These are phyloP conservation scores for Heliconius cydno DNA, from an alignment of 2,888 invertebrate species.

Conservation along the genomic window DNA sequence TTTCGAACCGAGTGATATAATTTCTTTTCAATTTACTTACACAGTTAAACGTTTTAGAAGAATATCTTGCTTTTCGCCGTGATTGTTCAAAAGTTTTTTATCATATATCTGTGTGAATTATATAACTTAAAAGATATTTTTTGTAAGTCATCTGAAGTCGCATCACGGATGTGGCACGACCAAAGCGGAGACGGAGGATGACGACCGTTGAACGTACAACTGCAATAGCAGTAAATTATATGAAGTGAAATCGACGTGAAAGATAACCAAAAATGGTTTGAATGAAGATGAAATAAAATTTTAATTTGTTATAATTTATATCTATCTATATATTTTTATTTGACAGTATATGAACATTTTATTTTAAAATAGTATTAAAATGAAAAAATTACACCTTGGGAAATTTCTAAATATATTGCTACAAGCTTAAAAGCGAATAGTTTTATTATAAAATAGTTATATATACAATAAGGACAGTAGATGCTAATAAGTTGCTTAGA, in stretches of 20 bases:
- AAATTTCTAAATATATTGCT: too few species aligned
- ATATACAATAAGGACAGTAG: background rate
- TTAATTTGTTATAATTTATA: background rate
- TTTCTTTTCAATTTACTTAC: background rate
- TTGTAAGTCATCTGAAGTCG: slow-evolving; percentile 21
- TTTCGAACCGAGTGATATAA: background rate
- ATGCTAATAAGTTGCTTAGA: background rate
- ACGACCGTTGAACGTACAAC: slow-evolving; percentile 35
- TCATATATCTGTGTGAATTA: background rate
- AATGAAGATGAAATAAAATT: background rate
- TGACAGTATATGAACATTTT: too few species aligned
- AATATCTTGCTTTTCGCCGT: background rate
- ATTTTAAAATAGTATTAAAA: too few species aligned
- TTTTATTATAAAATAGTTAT: background rate
- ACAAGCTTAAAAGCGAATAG: background rate
- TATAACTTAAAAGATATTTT: slow-evolving; percentile 5
- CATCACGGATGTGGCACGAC: slow-evolving; percentile 30
- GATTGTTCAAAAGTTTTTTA: background rate
- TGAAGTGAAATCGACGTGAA: slow-evolving; percentile 44
- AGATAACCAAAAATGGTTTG: slow-evolving; percentile 19
- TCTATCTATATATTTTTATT: too few species aligned
- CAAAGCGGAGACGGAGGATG: slow-evolving; percentile 37
- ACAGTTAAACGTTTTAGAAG: background rate
- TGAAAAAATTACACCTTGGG: too few species aligned
- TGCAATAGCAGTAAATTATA: slow-evolving; percentile 30